A percentile compares a stretch with the other conserved stretches of the same genome.
phyloP scores from a whole-genome alignment of 35 echinoderm and acorn worm species.

The Apostichopus californicus region DNA sequence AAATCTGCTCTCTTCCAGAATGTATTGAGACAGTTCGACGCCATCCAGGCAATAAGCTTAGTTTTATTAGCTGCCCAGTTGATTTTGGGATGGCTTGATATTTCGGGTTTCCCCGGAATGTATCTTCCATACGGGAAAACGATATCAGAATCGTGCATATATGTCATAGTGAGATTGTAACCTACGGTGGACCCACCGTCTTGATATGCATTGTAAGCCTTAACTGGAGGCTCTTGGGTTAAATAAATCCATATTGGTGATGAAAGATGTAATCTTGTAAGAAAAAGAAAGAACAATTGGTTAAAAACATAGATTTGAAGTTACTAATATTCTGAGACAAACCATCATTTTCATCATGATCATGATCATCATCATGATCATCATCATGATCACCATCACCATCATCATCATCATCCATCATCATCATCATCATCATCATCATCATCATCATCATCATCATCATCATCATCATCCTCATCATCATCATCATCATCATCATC shows the following conservation, averaged over 20 bases:
- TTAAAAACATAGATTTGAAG: too few species aligned
- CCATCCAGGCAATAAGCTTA: constrained; percentile 60
- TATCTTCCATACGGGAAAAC: not conserved
- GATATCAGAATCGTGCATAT: not conserved
- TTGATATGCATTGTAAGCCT: not conserved
- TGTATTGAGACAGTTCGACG: constrained; percentile 49
- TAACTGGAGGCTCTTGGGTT: not conserved
- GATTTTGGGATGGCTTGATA: not conserved
- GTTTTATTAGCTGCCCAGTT: constrained; percentile 17
- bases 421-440: too few species aligned
- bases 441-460: not conserved
- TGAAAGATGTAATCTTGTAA: not conserved
- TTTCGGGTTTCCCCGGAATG: not conserved
- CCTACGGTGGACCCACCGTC: not conserved
- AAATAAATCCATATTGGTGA: not conserved
- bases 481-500: constrained; percentile 26
- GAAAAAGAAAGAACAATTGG: not conserved
- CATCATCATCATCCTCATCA: constrained; percentile 15
- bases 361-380: too few species aligned
- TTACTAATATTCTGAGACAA: constrained; percentile 5
- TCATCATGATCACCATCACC: too few species aligned
- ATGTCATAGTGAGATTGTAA: constrained; percentile 2
- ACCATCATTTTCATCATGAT: not conserved
- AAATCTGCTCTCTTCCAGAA: constrained; percentile 61
- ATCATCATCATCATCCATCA: too few species aligned